Conservation (phyloP, 2,888 invertebrate genomes). For the Dynastes tityus region DNA sequence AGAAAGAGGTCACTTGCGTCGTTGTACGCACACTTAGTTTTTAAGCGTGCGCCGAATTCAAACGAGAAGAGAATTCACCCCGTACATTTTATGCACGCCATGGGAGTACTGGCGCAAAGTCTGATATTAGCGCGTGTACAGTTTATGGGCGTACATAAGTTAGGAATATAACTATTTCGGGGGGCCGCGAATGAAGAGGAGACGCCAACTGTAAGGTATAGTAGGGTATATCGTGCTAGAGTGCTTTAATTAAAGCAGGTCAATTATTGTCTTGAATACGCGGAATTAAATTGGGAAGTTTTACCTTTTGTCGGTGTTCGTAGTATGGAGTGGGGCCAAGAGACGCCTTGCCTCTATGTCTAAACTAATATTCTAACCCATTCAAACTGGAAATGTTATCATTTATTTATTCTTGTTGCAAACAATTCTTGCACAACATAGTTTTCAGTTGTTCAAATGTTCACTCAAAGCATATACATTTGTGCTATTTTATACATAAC, state of each 20-base stretch:
- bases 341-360: too few relatives aligned
- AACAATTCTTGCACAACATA: too few relatives aligned
- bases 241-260: constrained; percentile 36
- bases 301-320: neutral
- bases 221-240: neutral
- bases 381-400: too few relatives aligned
- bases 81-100: constrained; percentile 30
- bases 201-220: neutral
- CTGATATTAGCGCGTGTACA: constrained; percentile 32
- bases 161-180: constrained; percentile 37
- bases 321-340: neutral
- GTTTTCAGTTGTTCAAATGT: too few relatives aligned
- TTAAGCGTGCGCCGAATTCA: constrained; percentile 41
- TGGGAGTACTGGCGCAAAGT: constrained; percentile 26
- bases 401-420: too few relatives aligned
- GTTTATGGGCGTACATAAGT: constrained; percentile 36
- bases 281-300: constrained; percentile 18
- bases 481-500: too few relatives aligned
- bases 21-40: constrained; percentile 41
- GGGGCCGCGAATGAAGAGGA: constrained; percentile 19
- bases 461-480: too few relatives aligned
- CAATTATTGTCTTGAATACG: constrained; percentile 24
- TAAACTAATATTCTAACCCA: too few relatives aligned
- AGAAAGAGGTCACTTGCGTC: constrained; percentile 32
- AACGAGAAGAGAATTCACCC: constrained; percentile 40